Evolutionary conservation across 2,888 invertebrate species (phyloP).

Genomic region (Ophonus ardosiacus): DNA sequence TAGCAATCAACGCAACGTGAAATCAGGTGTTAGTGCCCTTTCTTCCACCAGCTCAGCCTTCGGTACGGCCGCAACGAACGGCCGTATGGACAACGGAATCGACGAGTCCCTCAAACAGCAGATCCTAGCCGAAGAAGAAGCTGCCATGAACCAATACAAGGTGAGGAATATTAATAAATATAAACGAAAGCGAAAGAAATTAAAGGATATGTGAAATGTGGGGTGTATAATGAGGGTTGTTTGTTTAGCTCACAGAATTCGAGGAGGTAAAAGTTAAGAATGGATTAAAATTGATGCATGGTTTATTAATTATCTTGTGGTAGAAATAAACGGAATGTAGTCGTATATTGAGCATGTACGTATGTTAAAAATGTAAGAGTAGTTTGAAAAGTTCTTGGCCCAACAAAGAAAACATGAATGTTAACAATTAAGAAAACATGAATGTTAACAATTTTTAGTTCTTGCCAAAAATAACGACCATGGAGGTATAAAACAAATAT

Average conservation of each 20-base stretch:
- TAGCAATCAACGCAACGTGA: conserved; percentile 93
- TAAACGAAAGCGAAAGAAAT: not conserved
- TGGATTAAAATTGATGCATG: not conserved
- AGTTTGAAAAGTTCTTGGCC: too few relatives aligned
- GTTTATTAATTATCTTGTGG: not conserved
- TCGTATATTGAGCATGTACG: too few relatives aligned
- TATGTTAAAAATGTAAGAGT: too few relatives aligned
- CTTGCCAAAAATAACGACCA: too few relatives aligned
- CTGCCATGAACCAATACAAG: conserved; percentile 96
- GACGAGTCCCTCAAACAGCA: conserved; percentile 92
- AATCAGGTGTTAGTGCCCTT: conserved; percentile 91
- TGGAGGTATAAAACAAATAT: too few relatives aligned
- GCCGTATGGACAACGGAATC: conserved; percentile 87
- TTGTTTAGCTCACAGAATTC: conserved; percentile 23
- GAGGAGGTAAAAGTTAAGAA: conserved; percentile 16
- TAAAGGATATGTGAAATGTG: not conserved
- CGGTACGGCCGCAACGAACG: conserved; percentile 88
- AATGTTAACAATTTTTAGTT: too few relatives aligned
- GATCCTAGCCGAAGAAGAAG: conserved; percentile 96
- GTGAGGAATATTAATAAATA: conserved; percentile 75
- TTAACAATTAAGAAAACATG: too few relatives aligned
- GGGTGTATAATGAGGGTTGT: not conserved
- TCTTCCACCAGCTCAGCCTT: conserved; percentile 93
- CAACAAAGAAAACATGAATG: too few relatives aligned
- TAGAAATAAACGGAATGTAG: not conserved